A percentile compares a stretch with the other conserved stretches of the same genome.
Conservation (phyloP, 2,113 vertebrate species). For the Polypterus senegalus region DNA sequence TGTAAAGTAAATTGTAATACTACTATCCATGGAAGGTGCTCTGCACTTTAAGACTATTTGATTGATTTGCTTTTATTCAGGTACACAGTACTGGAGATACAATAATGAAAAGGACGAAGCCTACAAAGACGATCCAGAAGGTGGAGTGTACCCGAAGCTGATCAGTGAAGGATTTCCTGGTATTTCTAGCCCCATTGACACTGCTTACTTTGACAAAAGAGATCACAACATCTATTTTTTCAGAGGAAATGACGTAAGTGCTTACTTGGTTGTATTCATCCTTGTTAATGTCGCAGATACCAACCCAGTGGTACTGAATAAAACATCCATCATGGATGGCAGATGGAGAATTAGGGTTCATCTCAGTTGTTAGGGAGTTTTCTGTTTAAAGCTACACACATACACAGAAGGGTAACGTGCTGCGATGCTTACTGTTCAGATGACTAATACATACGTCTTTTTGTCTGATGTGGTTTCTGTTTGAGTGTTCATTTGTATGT, state of each 20-base stretch:
- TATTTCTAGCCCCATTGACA: constrained; percentile 6
- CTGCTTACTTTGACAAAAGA: constrained; percentile 9
- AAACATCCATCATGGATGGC: no score
- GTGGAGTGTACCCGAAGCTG: constrained; percentile 1
- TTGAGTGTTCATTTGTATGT: no score
- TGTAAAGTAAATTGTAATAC: neutral
- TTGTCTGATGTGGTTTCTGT: no score
- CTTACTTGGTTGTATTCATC: no score
- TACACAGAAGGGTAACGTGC: no score
- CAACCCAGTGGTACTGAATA: no score
- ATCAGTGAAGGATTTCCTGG: constrained; percentile 8
- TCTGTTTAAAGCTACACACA: no score
- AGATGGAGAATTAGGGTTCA: no score
- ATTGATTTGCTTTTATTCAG: neutral
- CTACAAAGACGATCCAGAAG: constrained; percentile 4
- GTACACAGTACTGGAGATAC: constrained; percentile 14
- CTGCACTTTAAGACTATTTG: neutral
- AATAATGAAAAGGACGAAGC: constrained; percentile 10
- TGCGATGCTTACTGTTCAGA: no score
- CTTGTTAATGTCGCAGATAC: no score
- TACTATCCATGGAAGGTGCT: neutral
- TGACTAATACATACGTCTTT: no score
- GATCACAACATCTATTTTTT: constrained; percentile 16
- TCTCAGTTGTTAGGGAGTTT: no score
- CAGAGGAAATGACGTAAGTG: constrained; percentile 10